These are phyloP conservation scores for Cydia fagiglandana DNA, from an alignment of 1,140 invertebrate species.

Conservation along the genomic window DNA sequence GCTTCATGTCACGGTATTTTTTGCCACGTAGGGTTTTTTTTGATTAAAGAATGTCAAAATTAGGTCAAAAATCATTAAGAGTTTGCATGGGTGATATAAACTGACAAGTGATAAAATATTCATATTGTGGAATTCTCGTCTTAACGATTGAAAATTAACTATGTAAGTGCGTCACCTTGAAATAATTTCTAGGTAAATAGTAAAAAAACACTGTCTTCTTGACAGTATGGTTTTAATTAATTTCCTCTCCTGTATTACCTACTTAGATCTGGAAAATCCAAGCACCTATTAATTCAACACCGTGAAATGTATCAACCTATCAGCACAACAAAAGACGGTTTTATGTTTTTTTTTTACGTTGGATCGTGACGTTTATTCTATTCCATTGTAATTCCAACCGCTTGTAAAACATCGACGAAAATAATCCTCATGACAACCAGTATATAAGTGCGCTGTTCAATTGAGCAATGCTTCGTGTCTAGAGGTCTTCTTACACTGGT, in stretches of 20 bases:
- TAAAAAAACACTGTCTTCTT: too few relatives aligned
- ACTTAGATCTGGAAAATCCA: slow-evolving; percentile 1
- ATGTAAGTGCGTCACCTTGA: too few relatives aligned
- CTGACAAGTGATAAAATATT: too few relatives aligned
- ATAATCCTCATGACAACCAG: neutral
- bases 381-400: neutral
- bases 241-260: neutral
- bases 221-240: neutral
- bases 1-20: too few relatives aligned
- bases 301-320: slow-evolving; percentile 4
- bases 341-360: slow-evolving; percentile 3
- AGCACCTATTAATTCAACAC: slow-evolving; percentile 1
- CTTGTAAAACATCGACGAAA: neutral
- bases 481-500: neutral
- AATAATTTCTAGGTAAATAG: too few relatives aligned
- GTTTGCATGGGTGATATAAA: too few relatives aligned
- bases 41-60: too few relatives aligned
- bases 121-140: too few relatives aligned
- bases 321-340: slow-evolving; percentile 6
- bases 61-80: too few relatives aligned
- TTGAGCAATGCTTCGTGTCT: neutral
- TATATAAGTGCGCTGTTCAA: neutral
- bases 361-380: slow-evolving; percentile 29
- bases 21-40: too few relatives aligned
- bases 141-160: too few relatives aligned